Evolutionary conservation across 2,113 vertebrate species (phyloP).

Genomic region (Sapayoa aenigma): DNA sequence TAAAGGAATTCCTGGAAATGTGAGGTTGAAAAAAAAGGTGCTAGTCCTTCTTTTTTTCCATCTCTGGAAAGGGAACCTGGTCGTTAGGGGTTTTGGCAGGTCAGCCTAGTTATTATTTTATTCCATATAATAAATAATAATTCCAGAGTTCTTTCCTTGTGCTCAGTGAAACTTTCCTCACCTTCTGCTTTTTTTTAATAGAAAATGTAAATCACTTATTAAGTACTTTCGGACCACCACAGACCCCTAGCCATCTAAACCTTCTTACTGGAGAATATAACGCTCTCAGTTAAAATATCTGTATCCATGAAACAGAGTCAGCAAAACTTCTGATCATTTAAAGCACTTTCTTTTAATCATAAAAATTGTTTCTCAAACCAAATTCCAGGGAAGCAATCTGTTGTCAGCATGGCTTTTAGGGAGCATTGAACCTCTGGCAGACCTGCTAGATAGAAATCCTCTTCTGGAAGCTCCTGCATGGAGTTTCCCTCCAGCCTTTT

Average conservation of each 20-base stretch:
- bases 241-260: background rate
- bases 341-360: background rate
- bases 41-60: slow-evolving; percentile 22
- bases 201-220: slow-evolving; percentile 10
- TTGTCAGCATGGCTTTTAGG: background rate
- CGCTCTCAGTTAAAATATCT: background rate
- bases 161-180: slow-evolving; percentile 25
- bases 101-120: slow-evolving; percentile 38
- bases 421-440: background rate
- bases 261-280: background rate
- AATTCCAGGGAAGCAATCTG: background rate
- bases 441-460: background rate
- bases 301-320: background rate
- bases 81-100: slow-evolving; percentile 47
- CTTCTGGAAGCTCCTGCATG: background rate
- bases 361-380: background rate
- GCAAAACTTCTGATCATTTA: background rate
- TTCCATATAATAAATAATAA: slow-evolving; percentile 41
- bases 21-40: background rate
- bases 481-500: background rate
- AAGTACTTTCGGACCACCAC: background rate
- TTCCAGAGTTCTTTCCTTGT: slow-evolving; percentile 5
- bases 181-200: background rate
- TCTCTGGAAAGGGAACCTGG: slow-evolving; percentile 2
- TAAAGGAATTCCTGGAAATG: slow-evolving; percentile 25